Percentiles rank a stretch among this genome's conserved stretches.
phyloP scores from a whole-genome alignment of 1,140 invertebrate genomes.

The Drosophila punjabiensis region DNA sequence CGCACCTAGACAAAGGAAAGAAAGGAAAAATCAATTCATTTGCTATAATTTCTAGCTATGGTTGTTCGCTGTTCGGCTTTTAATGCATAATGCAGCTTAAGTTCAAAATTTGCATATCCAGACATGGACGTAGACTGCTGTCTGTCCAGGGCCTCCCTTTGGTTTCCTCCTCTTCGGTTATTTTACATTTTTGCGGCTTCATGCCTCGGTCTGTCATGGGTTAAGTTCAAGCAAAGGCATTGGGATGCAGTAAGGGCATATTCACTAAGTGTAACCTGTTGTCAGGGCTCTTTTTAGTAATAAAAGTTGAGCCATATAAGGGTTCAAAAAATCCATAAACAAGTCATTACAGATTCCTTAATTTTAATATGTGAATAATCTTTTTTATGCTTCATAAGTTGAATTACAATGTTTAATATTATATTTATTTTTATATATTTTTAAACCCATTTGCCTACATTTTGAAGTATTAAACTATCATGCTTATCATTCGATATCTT shows the following conservation, averaged over 20 bases:
- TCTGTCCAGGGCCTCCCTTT: constrained; percentile 26
- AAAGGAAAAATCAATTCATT: constrained; percentile 54
- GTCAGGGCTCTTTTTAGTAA: background rate
- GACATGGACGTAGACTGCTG: constrained; percentile 32
- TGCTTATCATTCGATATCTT: background rate
- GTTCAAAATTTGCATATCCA: constrained; percentile 64
- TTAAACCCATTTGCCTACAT: background rate
- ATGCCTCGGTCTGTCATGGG: constrained; percentile 28
- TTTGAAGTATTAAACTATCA: background rate
- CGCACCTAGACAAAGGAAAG: constrained; percentile 5
- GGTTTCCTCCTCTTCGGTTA: constrained; percentile 10
- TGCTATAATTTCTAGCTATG: constrained; percentile 42
- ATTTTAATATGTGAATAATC: background rate
- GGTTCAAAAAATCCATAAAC: background rate
- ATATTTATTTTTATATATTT: too few species aligned
- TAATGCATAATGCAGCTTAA: constrained; percentile 64
- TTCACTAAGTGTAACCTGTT: background rate
- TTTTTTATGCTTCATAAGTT: background rate
- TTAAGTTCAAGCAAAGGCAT: constrained; percentile 44
- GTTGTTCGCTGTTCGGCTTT: constrained; percentile 1
- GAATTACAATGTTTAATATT: background rate
- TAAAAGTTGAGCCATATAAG: background rate
- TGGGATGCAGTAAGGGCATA: constrained; percentile 3
- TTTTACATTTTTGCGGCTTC: constrained; percentile 56
- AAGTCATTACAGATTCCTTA: background rate